phyloP scores from a whole-genome alignment of 1,140 invertebrate species.

The Chlorops oryzae region DNA sequence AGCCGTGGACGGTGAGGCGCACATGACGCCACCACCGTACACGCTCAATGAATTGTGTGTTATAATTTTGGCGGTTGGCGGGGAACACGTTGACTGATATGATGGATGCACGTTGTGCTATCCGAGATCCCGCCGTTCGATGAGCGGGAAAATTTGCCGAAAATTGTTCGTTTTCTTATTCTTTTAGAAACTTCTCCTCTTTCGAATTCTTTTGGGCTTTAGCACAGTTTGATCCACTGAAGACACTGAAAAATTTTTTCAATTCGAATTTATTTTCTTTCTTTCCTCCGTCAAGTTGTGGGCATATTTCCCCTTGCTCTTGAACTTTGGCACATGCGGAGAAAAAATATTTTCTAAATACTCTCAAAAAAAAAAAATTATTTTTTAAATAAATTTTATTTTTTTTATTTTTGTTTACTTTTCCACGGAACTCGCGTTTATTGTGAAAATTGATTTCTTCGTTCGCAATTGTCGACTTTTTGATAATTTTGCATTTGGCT shows the following conservation, averaged over 20 bases:
- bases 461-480: constrained; percentile 4
- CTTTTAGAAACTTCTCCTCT: neutral
- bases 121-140: neutral
- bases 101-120: constrained; percentile 12
- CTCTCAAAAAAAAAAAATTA: neutral
- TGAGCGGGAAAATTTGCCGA: neutral
- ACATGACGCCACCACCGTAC: constrained; percentile 49
- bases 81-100: constrained; percentile 33
- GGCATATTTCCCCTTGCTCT: constrained; percentile 20
- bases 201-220: neutral
- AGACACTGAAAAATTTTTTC: neutral
- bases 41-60: constrained; percentile 48
- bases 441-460: constrained; percentile 1
- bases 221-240: neutral
- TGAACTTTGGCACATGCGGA: neutral
- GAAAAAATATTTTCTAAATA: constrained; percentile 1
- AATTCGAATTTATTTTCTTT: constrained; percentile 12
- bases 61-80: constrained; percentile 49
- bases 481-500: constrained; percentile 9
- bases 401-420: constrained; percentile 13
- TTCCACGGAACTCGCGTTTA: neutral
- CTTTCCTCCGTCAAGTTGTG: constrained; percentile 14
- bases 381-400: constrained; percentile 13
- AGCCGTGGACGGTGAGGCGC: constrained; percentile 48
- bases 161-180: neutral